Conservation (phyloP, 1,140 invertebrate genomes). For the Matsumurasca onukii region DNA sequence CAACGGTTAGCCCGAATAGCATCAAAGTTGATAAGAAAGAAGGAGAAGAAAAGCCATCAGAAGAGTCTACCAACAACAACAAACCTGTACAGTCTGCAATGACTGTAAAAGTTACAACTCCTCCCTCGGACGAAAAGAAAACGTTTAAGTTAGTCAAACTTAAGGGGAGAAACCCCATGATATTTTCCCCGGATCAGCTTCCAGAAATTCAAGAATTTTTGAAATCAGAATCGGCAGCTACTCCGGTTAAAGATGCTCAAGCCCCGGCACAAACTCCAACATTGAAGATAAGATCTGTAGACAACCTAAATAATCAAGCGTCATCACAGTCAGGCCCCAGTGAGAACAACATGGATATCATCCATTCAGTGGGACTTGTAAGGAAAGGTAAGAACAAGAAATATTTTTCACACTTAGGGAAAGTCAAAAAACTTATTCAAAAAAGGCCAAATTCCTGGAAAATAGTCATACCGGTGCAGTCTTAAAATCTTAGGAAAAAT, state of each 20-base stretch:
- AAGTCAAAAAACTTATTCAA: no score
- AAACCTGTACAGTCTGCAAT: no score
- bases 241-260: neutral
- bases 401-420: no score
- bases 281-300: slow-evolving; percentile 2
- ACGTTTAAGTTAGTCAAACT: slow-evolving; percentile 10
- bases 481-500: no score
- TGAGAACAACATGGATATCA: slow-evolving; percentile 14
- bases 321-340: neutral
- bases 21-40: neutral
- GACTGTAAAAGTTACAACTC: no score
- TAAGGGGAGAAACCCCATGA: slow-evolving; percentile 15
- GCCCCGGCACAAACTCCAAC: neutral
- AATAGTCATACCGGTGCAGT: no score
- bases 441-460: no score
- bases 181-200: slow-evolving; percentile 13
- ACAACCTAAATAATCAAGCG: slow-evolving; percentile 7
- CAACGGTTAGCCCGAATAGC: slow-evolving; percentile 7
- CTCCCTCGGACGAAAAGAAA: no score
- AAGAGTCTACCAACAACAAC: neutral
- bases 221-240: neutral
- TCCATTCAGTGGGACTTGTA: slow-evolving; percentile 15
- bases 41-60: neutral
- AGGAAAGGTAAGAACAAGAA: no score
- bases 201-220: slow-evolving; percentile 2